These are phyloP conservation scores for Lacanobia wlatinum DNA, from an alignment of 2,888 invertebrate genomes.

Conservation along the genomic window DNA sequence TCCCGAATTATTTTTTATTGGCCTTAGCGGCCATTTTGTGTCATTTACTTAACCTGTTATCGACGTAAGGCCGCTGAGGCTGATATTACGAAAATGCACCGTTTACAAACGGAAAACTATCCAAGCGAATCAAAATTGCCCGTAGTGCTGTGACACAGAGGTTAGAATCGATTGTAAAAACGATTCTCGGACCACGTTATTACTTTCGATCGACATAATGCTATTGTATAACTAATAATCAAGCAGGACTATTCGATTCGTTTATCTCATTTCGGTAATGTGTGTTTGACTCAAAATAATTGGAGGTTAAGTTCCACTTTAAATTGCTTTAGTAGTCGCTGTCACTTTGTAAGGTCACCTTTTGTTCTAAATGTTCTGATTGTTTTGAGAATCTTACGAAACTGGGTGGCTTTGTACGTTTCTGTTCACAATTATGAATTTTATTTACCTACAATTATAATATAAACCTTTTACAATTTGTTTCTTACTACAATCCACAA, in stretches of 20 bases:
- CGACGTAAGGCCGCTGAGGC: slow-evolving; percentile 73
- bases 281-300: slow-evolving; percentile 71
- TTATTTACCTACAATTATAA: not conserved
- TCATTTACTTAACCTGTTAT: slow-evolving; percentile 88
- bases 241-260: slow-evolving; percentile 79
- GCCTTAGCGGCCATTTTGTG: slow-evolving; percentile 81
- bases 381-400: slow-evolving; percentile 22
- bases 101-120: slow-evolving; percentile 60
- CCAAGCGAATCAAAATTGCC: slow-evolving; percentile 46
- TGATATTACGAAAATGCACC: slow-evolving; percentile 71
- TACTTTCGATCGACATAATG: slow-evolving; percentile 75
- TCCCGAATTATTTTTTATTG: slow-evolving; percentile 79
- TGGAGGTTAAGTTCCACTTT: slow-evolving; percentile 66
- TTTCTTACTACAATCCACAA: too few species aligned
- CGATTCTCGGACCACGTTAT: slow-evolving; percentile 47
- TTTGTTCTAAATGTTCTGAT: slow-evolving; percentile 60
- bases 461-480: too few species aligned
- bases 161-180: slow-evolving; percentile 65
- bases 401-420: slow-evolving; percentile 10
- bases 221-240: slow-evolving; percentile 82
- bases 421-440: not conserved
- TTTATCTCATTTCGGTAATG: slow-evolving; percentile 76
- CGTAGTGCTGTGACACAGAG: slow-evolving; percentile 61
- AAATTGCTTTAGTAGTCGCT: slow-evolving; percentile 74
- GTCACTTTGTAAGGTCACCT: slow-evolving; percentile 65